These are phyloP conservation scores for Sogatella furcifera DNA, from an alignment of 1,140 invertebrate genomes.

Conservation along the genomic window DNA sequence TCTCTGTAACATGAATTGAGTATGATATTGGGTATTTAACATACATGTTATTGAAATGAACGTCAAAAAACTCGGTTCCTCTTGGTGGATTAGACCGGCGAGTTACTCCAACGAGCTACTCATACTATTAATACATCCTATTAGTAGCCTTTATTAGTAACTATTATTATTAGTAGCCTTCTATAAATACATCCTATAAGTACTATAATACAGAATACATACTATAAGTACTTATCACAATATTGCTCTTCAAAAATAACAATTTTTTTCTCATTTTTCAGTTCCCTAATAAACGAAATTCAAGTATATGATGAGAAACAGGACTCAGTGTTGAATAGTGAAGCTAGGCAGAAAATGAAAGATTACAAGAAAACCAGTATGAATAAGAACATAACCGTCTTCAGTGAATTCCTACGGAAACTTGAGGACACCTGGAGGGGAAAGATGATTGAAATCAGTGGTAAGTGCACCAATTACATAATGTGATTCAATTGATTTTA, in stretches of 20 bases:
- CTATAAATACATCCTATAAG: not conserved
- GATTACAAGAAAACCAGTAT: constrained; percentile 72
- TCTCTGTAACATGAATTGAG: too few relatives aligned
- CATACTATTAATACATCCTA: too few relatives aligned
- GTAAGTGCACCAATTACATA: not conserved
- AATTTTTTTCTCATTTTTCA: constrained; percentile 25
- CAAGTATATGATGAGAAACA: constrained; percentile 50
- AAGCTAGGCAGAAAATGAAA: constrained; percentile 27
- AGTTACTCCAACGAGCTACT: too few relatives aligned
- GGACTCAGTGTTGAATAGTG: constrained; percentile 28
- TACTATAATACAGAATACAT: not conserved
- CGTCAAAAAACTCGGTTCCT: too few relatives aligned
- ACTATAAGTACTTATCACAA: not conserved
- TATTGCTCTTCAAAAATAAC: not conserved
- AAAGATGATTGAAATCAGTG: constrained; percentile 14
- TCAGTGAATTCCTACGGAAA: constrained; percentile 58
- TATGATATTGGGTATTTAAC: too few relatives aligned
- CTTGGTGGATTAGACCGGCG: too few relatives aligned
- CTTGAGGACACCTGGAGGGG: constrained; percentile 35
- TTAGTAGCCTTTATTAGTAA: too few relatives aligned
- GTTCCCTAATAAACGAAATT: constrained; percentile 51
- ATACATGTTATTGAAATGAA: too few relatives aligned
- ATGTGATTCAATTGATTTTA: too few relatives aligned
- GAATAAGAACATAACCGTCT: constrained; percentile 50
- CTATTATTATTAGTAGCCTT: not conserved